Percentiles rank a stretch among this genome's conserved stretches.
phyloP scores from a whole-genome alignment of 2,113 vertebrate genomes.

The Hyperopisus bebe region DNA sequence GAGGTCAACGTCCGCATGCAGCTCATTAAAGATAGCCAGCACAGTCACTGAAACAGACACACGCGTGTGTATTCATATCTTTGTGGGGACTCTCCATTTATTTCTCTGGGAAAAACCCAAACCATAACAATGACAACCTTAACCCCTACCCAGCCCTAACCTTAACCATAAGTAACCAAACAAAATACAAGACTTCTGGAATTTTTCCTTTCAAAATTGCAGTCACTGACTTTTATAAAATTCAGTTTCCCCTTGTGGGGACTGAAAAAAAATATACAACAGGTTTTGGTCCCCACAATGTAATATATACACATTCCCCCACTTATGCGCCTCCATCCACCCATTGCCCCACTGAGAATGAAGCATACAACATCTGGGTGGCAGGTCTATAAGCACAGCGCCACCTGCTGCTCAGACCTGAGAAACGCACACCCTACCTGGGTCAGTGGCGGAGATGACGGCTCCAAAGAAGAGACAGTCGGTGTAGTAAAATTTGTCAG shows the following conservation, averaged over 20 bases:
- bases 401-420: not conserved
- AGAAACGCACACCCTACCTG: constrained; percentile 60
- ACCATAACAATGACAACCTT: not conserved
- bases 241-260: not conserved
- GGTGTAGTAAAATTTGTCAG: constrained; percentile 93
- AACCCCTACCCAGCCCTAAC: not conserved
- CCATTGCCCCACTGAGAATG: not conserved
- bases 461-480: constrained; percentile 98
- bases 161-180: not conserved
- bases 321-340: not conserved
- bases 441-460: constrained; percentile 94
- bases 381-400: not conserved
- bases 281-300: not conserved
- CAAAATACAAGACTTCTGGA: not conserved
- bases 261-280: not conserved
- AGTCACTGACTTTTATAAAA: not conserved
- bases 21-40: constrained; percentile 93
- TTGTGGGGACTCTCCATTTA: not conserved
- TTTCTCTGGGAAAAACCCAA: not conserved
- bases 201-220: not conserved
- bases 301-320: not conserved
- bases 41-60: constrained; percentile 73
- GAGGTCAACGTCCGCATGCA: constrained; percentile 93
- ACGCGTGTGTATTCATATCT: not conserved
- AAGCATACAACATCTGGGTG: not conserved